Conservation (phyloP, 2,888 invertebrate species). For the Dynastes grantii region DNA sequence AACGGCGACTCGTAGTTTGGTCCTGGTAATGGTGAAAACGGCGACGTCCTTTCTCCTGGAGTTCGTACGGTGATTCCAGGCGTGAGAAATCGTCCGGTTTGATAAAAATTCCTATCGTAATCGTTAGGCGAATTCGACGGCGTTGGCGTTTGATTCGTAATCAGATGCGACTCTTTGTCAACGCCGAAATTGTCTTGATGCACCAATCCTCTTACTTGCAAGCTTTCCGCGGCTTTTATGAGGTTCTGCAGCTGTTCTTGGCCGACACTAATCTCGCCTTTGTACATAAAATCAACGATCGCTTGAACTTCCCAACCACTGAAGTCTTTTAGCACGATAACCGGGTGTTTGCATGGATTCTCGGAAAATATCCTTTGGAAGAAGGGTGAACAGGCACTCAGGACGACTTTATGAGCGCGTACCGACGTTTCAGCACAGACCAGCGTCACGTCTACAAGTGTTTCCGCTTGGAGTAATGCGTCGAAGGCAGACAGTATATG, state of each 20-base stretch:
- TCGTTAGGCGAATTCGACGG: constrained; percentile 71
- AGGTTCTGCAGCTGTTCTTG: constrained; percentile 88
- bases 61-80: constrained; percentile 60
- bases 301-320: constrained; percentile 91
- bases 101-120: constrained; percentile 65
- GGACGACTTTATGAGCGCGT: constrained; percentile 92
- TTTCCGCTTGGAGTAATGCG: constrained; percentile 88
- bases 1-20: constrained; percentile 70
- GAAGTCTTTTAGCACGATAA: constrained; percentile 93
- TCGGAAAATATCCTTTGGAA: constrained; percentile 92
- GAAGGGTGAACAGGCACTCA: constrained; percentile 91
- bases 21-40: constrained; percentile 68
- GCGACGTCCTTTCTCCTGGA: constrained; percentile 62
- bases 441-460: constrained; percentile 91
- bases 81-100: constrained; percentile 67
- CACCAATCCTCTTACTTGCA: constrained; percentile 87
- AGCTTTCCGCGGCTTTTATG: constrained; percentile 89
- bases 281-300: constrained; percentile 95
- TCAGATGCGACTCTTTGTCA: constrained; percentile 66
- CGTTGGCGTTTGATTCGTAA: constrained; percentile 67
- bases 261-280: constrained; percentile 91
- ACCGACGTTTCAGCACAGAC: constrained; percentile 90
- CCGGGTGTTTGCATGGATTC: constrained; percentile 94
- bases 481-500: constrained; percentile 92
- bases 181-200: constrained; percentile 71